phyloP scores from a whole-genome alignment of 2,888 invertebrate genomes.

The Bellardia bayeri region DNA sequence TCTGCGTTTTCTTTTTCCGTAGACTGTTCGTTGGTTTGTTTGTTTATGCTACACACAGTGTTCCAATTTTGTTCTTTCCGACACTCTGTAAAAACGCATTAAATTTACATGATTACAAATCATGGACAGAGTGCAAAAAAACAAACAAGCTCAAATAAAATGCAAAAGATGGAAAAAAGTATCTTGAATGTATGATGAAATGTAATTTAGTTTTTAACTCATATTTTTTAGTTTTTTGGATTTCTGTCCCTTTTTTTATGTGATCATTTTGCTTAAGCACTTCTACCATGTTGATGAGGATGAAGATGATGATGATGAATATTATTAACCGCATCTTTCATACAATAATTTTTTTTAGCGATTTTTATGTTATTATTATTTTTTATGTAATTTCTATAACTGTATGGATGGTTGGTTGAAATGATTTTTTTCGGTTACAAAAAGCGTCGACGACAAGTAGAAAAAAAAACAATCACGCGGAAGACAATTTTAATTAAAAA shows the following conservation, averaged over 20 bases:
- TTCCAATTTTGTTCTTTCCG: conserved; percentile 66
- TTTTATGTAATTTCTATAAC: conserved; percentile 50
- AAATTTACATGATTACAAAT: conserved; percentile 71
- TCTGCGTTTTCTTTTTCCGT: conserved; percentile 29
- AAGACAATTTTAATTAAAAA: conserved; percentile 81
- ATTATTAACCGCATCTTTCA: conserved; percentile 72
- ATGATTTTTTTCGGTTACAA: conserved; percentile 66
- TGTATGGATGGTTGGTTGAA: conserved; percentile 31
- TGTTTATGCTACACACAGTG: conserved; percentile 42
- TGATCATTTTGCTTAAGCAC: conserved; percentile 35
- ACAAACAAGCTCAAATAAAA: conserved; percentile 24
- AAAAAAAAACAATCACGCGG: conserved; percentile 62
- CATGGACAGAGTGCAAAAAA: conserved; percentile 32
- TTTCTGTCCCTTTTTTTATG: conserved; percentile 46
- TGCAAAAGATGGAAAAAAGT: conserved; percentile 33
- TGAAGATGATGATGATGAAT: conserved; percentile 58
- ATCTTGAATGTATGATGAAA: conserved; percentile 69
- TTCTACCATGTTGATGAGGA: conserved; percentile 42
- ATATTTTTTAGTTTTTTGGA: conserved; percentile 31
- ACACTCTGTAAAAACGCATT: conserved; percentile 67
- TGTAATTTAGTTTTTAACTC: conserved; percentile 72
- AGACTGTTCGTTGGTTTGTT: conserved; percentile 27
- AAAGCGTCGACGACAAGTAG: conserved; percentile 40
- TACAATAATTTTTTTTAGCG: conserved; percentile 45
- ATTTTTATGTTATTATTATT: conserved; percentile 54